Conservation (phyloP, 2,113 vertebrate species). For the Solea solea region DNA sequence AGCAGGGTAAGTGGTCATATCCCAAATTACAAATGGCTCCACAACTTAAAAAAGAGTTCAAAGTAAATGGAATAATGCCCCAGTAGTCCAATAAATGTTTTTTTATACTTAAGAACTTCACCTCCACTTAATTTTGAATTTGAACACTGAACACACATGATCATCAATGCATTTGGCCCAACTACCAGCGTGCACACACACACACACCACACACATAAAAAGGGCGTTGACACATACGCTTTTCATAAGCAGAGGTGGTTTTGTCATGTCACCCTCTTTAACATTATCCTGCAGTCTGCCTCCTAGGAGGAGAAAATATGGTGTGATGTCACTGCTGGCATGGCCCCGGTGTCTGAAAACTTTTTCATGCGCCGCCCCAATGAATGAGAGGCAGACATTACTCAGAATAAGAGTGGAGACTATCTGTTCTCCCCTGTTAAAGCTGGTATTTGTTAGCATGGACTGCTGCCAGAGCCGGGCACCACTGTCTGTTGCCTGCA, state of each 20-base stretch:
- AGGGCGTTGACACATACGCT: conserved; percentile 57
- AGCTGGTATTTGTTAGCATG: conserved; percentile 81
- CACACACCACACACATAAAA: conserved; percentile 39
- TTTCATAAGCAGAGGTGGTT: conserved; percentile 59
- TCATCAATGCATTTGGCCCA: conserved; percentile 41
- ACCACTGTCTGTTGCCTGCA: conserved; percentile 55
- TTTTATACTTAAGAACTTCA: conserved; percentile 24
- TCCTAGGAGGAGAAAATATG: conserved; percentile 72
- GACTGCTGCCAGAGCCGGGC: conserved; percentile 70
- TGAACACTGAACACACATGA: conserved; percentile 47
- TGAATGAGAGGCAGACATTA: conserved; percentile 89
- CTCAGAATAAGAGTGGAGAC: conserved; percentile 84
- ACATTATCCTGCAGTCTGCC: conserved; percentile 50
- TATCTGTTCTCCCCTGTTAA: conserved; percentile 83
- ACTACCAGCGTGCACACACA: conserved; percentile 8
- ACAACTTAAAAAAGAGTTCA: too few relatives aligned
- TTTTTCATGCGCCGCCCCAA: conserved; percentile 75
- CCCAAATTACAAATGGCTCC: too few relatives aligned
- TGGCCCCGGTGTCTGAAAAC: conserved; percentile 76
- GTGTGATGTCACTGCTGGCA: conserved; percentile 86
- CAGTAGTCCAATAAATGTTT: too few relatives aligned
- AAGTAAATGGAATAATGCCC: too few relatives aligned
- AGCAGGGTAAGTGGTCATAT: neutral
- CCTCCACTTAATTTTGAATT: neutral
- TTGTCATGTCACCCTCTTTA: conserved; percentile 59